Evolutionary conservation across 2,113 vertebrate species (phyloP).

Genomic region (Octodon degus): DNA sequence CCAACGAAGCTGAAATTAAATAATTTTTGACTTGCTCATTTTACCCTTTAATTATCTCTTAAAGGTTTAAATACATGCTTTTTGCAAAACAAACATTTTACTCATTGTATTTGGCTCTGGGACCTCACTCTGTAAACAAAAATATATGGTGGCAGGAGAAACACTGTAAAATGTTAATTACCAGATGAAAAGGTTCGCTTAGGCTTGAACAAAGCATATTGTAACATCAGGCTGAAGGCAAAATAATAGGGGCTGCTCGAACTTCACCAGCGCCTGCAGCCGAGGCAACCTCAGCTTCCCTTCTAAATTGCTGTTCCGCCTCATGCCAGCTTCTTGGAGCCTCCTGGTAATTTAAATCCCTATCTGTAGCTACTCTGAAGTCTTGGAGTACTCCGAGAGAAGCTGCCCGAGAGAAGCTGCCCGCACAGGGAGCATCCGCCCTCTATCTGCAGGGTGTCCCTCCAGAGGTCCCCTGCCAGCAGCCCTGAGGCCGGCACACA

Average conservation of each 20-base stretch:
- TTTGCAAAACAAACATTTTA: conserved; percentile 76
- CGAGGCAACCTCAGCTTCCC: conserved; percentile 53
- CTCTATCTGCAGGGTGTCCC: background rate
- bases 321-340: conserved; percentile 46
- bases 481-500: background rate
- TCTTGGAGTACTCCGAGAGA: too few species aligned
- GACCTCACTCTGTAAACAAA: conserved; percentile 82
- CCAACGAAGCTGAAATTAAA: conserved; percentile 53
- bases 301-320: conserved; percentile 44
- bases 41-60: conserved; percentile 67
- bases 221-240: conserved; percentile 76
- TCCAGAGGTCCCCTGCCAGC: background rate
- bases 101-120: conserved; percentile 69
- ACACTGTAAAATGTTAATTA: conserved; percentile 83
- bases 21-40: conserved; percentile 61
- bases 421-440: background rate
- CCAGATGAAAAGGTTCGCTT: conserved; percentile 79
- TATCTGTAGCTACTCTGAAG: background rate
- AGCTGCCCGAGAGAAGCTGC: too few species aligned
- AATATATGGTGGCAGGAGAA: conserved; percentile 75
- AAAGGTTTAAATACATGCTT: conserved; percentile 63
- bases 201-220: conserved; percentile 79
- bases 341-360: conserved; percentile 44
- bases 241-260: conserved; percentile 77
- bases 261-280: conserved; percentile 57